Base-by-base conservation (phyloP, 2,888 invertebrate genomes). In the Coenonympha glycerion region DNA sequence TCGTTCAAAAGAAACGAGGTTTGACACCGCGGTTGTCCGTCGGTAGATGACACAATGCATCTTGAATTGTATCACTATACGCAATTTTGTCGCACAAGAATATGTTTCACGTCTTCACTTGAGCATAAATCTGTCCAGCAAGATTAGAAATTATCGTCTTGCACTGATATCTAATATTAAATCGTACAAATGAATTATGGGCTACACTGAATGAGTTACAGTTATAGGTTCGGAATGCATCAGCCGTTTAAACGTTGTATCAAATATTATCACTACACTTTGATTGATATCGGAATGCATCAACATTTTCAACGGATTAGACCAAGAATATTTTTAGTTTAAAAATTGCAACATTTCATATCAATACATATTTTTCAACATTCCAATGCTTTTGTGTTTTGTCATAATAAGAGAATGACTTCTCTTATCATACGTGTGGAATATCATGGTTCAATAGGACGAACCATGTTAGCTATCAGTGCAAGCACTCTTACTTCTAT, bases 1-100 rank as follows among this genome's bases (percentile, higher is more conserved):
- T 92, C 91, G 89, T 91, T 92, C 90, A 90, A 89, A 89, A 91
- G 89, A 89, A 90, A 92, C 91, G 94, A 95, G 95, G 95, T 95
- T 93, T 91, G 93, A 90, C 73, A 76, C 70, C 71, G 73, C 66
- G 67, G 61, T 60, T 59, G 57, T 63, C 71, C 73, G 71, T 70
- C 69, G 66, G 66, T 73, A 76, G 76, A 68, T 72, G 75, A 76
- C 82, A 82, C 82, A 72, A 70, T 78, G 84, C 85, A 86, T 78
- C 73, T 74, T 79, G 76, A 73, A 74, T 70, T 79, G 74, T 78
- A 72, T 67, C 81, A 83, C 84, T 66, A 69, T 67, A 69, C 71
- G 75, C 74, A 76, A 72, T 69, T 45, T 66, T 79, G 73, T 76
- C 69, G 80, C 83, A 83, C 81, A 69, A 62, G 62, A 65, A 60